Evolutionary conservation across 2,797 vertebrate species (phyloP).

Genomic region (Dryobates pubescens): DNA sequence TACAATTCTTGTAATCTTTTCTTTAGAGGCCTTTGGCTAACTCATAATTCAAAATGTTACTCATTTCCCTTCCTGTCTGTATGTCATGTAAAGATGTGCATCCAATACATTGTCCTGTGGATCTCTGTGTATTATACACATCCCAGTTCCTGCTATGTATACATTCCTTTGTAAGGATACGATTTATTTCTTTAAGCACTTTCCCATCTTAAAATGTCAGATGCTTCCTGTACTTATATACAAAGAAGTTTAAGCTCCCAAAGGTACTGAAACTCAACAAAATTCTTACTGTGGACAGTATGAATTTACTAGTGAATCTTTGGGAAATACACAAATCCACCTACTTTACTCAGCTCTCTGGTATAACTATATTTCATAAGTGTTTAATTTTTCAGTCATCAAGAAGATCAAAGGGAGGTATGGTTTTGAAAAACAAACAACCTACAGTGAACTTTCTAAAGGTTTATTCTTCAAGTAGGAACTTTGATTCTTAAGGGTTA

Average conservation of each 20-base stretch:
- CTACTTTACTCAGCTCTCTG: not conserved
- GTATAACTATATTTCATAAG: constrained; percentile 11
- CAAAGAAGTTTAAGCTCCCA: constrained; percentile 65
- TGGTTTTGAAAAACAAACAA: constrained; percentile 43
- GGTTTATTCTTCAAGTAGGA: constrained; percentile 36
- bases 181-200: constrained; percentile 75
- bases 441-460: constrained; percentile 4
- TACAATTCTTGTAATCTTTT: constrained; percentile 34
- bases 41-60: constrained; percentile 43
- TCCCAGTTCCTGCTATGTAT: constrained; percentile 59
- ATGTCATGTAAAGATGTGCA: constrained; percentile 44
- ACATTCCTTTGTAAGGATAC: constrained; percentile 66
- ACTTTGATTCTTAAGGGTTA: constrained; percentile 65
- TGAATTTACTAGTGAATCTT: not conserved
- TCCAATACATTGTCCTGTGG: constrained; percentile 32
- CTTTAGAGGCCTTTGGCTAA: constrained; percentile 33
- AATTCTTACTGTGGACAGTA: constrained; percentile 20
- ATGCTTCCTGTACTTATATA: constrained; percentile 74
- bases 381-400: constrained; percentile 10
- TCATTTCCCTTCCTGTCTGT: constrained; percentile 51
- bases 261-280: constrained; percentile 51
- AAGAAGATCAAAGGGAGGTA: constrained; percentile 37
- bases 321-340: not conserved
- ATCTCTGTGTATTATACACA: constrained; percentile 38
- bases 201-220: constrained; percentile 68